A percentile compares a stretch with the other conserved stretches of the same genome.
These are phyloP conservation scores for Andrena bicolor DNA, from an alignment of 2,888 invertebrate genomes.

Conservation along the genomic window DNA sequence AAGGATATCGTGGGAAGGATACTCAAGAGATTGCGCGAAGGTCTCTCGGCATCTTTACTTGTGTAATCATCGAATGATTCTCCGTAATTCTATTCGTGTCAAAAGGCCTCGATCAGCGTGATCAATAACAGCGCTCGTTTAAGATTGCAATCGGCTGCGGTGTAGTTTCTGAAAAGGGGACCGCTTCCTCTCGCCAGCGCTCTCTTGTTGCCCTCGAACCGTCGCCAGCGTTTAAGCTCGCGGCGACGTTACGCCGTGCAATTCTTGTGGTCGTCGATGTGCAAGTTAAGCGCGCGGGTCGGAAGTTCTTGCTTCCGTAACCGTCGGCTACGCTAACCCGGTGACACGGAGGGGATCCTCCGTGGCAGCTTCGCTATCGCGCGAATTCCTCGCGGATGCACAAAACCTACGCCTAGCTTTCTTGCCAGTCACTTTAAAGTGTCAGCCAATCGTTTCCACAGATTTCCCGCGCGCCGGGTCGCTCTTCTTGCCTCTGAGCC, in stretches of 20 bases:
- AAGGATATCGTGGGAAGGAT: no score
- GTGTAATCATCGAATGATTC: no score
- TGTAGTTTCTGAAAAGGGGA: no score
- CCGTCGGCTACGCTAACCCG: constrained; percentile 51
- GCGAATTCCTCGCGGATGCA: constrained; percentile 62
- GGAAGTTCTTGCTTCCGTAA: constrained; percentile 65
- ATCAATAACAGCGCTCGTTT: no score
- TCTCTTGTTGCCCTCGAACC: constrained; percentile 50
- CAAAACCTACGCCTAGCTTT: constrained; percentile 61
- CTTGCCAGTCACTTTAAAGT: constrained; percentile 54
- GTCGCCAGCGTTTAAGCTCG: constrained; percentile 50
- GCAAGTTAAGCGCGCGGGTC: constrained; percentile 43
- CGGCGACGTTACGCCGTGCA: constrained; percentile 57
- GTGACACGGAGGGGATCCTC: constrained; percentile 64
- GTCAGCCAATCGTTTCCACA: constrained; percentile 43
- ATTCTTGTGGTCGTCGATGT: constrained; percentile 50
- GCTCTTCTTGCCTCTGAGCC: not conserved
- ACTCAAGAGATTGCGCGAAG: no score
- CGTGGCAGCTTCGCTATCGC: constrained; percentile 44
- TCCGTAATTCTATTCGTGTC: no score
- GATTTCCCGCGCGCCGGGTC: constrained; percentile 15
- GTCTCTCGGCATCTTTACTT: no score
- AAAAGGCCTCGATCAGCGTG: no score
- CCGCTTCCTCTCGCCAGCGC: constrained; percentile 18
- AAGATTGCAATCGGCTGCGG: no score